Percentiles rank a stretch among this genome's conserved stretches.
Conservation (phyloP, 2,888 invertebrate species). For the Latrodectus elegans region DNA sequence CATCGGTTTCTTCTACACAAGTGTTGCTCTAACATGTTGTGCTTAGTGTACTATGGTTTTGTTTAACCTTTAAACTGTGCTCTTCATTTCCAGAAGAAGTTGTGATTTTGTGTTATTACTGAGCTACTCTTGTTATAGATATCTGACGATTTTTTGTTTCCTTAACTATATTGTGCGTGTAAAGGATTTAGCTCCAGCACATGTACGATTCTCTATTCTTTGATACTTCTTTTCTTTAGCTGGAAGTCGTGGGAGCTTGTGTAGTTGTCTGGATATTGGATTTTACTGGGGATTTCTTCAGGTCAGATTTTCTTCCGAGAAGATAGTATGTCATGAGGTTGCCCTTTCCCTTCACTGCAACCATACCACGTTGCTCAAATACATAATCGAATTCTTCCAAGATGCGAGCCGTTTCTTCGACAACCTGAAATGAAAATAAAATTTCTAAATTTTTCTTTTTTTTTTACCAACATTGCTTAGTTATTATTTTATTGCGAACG, state of each 20-base stretch:
- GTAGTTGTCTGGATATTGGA: slow-evolving; percentile 19
- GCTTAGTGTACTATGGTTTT: background rate
- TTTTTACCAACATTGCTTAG: too few relatives aligned
- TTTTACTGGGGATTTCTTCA: slow-evolving; percentile 48
- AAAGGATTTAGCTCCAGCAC: slow-evolving; percentile 48
- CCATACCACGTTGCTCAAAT: slow-evolving; percentile 94
- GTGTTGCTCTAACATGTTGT: background rate
- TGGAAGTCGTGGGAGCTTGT: slow-evolving; percentile 18
- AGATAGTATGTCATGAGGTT: slow-evolving; percentile 96
- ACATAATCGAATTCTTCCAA: slow-evolving; percentile 91
- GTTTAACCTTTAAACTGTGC: slow-evolving; percentile 14
- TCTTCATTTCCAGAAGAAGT: slow-evolving; percentile 14
- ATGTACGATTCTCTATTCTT: background rate
- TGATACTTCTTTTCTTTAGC: slow-evolving; percentile 21
- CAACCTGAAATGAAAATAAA: slow-evolving; percentile 81
- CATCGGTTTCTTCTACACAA: too few relatives aligned
- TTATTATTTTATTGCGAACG: too few relatives aligned
- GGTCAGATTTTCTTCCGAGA: slow-evolving; percentile 72
- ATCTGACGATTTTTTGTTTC: slow-evolving; percentile 12
- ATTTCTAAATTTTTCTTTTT: background rate
- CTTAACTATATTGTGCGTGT: slow-evolving; percentile 47
- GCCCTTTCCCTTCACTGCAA: slow-evolving; percentile 97
- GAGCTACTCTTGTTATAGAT: slow-evolving; percentile 19
- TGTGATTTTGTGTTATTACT: slow-evolving; percentile 9
- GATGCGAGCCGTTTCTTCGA: slow-evolving; percentile 93